Percentiles rank a stretch among this genome's conserved stretches.
phyloP scores from a whole-genome alignment of 2,797 vertebrate genomes.

The Mus minutoides region DNA sequence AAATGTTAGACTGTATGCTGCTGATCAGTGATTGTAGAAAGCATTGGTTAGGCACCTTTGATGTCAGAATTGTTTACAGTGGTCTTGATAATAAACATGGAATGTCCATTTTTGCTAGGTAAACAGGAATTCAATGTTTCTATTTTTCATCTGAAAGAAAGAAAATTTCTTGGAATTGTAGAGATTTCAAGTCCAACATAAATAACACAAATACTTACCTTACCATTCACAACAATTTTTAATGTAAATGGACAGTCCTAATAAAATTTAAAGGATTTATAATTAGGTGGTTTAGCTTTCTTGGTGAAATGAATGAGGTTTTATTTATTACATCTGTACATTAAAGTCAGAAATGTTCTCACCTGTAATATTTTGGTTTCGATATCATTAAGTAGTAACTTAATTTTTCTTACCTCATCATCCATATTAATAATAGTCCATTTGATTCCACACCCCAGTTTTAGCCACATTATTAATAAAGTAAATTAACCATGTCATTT shows the following conservation, averaged over 20 bases:
- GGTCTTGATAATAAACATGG: not conserved
- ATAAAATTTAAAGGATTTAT: not conserved
- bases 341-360: not conserved
- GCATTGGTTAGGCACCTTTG: not conserved
- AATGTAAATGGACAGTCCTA: not conserved
- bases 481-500: not conserved
- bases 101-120: not conserved
- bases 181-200: not conserved
- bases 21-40: not conserved
- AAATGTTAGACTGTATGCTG: not conserved
- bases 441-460: not conserved
- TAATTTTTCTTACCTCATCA: conserved; percentile 28
- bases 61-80: not conserved
- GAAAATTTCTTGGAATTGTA: not conserved
- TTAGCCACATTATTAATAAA: conserved; percentile 25
- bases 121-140: not conserved
- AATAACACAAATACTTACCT: not conserved
- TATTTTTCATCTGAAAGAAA: conserved; percentile 10
- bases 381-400: not conserved
- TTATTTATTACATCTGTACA: not conserved
- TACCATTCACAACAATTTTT: conserved; percentile 19
- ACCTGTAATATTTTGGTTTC: conserved; percentile 5
- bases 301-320: conserved; percentile 17
- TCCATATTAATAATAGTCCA: not conserved
- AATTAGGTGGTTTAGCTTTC: not conserved